Evolutionary conservation across 2,113 vertebrate genomes (phyloP), one percentile per base, ranked within the genome.

Genomic region (Seriola dumerili): DNA sequence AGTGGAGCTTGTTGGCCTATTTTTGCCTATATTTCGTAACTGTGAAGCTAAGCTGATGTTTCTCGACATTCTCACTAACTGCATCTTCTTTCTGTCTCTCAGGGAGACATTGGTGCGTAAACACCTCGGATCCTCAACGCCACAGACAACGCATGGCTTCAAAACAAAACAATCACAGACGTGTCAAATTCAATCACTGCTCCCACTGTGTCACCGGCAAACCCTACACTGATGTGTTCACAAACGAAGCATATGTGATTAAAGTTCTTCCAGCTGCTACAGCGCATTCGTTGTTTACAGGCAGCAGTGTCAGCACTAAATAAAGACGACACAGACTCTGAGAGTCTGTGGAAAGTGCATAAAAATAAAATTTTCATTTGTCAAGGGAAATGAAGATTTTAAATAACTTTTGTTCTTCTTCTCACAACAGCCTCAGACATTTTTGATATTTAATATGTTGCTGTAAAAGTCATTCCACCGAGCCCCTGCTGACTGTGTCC

Each of bases 101-200:
- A 16, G 40, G 13, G 1, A 34, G 29, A 59, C 42, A 59, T 59
- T 58, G 38, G 29, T 70, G 59, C 10, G 2, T 40, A 13, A 23
- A 73, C 14, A 25, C 34, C 61, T 59, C 54, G 8, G 40, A 55
- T 42, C 40, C 8, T 46, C 55, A 58, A 3, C 48, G 4, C 10
- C 42, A 3, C 5, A 25, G 4, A 23, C 59, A n/a, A 42, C 10
- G 7, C 42, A 8, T 4, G 12, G 44, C n/a, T 32, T 59, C 32
- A 17, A 72, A 81, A 67, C 10, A 48, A 70, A 62, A 62, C 69
- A 70, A 55, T 57, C 67, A 50, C 0, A 42, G 36, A 67, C 11
- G 11, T 64, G 46, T 46, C 63, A 38, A 40, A 69, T 66, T 50
- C 16, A 75, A 29, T 79, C 54, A 59, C 23, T 4, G 9, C 1